Evolutionary conservation across 2,888 invertebrate genomes (phyloP).

Genomic region (Sarcophaga subvicina): DNA sequence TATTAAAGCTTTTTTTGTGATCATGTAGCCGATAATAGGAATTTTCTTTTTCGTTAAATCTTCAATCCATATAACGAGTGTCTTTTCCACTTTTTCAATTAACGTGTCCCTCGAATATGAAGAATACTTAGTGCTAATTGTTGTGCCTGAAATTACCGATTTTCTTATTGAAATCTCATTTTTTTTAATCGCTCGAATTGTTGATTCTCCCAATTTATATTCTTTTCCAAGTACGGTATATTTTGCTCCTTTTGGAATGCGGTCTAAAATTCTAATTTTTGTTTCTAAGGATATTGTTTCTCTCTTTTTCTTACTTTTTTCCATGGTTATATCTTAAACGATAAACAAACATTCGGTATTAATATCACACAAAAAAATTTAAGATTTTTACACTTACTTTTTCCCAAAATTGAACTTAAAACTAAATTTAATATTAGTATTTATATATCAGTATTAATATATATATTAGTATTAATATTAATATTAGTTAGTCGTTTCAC

Average conservation of each 20-base stretch:
- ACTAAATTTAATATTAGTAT: background rate
- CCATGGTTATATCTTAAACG: background rate
- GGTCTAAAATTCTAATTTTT: background rate
- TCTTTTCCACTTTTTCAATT: slow-evolving; percentile 1
- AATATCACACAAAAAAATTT: background rate
- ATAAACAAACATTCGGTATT: background rate
- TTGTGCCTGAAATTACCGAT: background rate
- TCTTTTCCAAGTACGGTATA: background rate
- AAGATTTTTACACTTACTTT: background rate
- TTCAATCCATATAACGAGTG: background rate
- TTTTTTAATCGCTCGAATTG: background rate
- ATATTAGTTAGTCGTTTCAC: background rate
- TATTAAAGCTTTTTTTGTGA: background rate
- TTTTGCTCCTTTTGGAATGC: background rate
- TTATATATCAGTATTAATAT: no score
- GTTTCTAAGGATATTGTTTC: background rate
- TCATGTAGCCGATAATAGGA: background rate
- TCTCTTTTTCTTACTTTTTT: background rate
- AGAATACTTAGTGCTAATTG: background rate
- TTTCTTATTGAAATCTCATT: background rate
- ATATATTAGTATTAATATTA: background rate
- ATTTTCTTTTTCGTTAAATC: background rate
- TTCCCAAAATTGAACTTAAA: background rate
- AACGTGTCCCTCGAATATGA: background rate
- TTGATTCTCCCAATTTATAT: background rate